A percentile compares a stretch with the other conserved stretches of the same genome.
Conservation (phyloP, 2,113 vertebrate species). For the Vicugna pacos region DNA sequence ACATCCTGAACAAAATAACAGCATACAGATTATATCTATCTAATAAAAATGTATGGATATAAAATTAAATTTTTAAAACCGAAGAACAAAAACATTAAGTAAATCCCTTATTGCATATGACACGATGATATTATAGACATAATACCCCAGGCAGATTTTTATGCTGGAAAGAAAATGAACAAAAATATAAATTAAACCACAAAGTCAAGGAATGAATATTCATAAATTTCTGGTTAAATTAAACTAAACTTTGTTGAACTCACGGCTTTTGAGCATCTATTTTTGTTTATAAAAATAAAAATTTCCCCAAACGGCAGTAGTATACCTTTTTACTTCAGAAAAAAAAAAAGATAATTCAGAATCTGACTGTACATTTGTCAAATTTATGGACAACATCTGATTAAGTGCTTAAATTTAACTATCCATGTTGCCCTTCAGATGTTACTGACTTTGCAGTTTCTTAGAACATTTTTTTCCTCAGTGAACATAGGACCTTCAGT, state of each 20-base stretch:
- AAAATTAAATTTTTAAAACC: neutral
- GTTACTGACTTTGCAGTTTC: neutral
- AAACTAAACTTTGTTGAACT: neutral
- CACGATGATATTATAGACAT: neutral
- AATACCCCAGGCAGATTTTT: neutral
- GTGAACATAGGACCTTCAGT: neutral
- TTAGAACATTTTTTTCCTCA: neutral
- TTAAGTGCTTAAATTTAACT: neutral
- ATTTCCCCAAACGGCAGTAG: neutral
- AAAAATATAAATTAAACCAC: neutral
- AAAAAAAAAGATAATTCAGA: neutral
- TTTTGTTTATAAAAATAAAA: neutral
- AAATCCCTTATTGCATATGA: neutral
- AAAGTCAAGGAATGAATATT: neutral
- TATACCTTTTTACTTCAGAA: neutral
- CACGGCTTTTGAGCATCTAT: neutral
- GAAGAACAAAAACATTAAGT: neutral
- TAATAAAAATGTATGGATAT: neutral
- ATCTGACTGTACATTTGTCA: neutral
- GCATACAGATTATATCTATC: neutral
- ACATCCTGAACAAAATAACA: neutral
- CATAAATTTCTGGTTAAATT: neutral
- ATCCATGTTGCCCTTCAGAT: neutral
- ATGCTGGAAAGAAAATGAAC: neutral
- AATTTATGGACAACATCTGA: neutral